Conservation (phyloP, 64 coral and sea anemone genomes). For the Catalaphyllia jardinei region DNA sequence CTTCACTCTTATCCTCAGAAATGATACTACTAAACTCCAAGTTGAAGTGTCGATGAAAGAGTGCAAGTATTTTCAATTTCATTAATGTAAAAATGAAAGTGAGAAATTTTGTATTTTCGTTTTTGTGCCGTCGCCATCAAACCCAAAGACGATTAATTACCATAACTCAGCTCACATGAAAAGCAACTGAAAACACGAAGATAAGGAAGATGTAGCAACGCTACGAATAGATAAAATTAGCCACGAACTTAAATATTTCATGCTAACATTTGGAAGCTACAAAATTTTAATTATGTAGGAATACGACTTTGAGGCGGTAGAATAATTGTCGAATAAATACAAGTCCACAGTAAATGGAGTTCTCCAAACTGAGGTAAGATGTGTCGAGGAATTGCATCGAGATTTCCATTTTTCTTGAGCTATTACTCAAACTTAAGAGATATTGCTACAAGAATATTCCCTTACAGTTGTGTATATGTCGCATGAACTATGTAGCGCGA, state of each 20-base stretch:
- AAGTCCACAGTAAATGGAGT: not conserved
- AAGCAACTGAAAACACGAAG: not conserved
- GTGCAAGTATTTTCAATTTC: not conserved
- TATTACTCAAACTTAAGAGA: not conserved
- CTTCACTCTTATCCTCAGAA: not conserved
- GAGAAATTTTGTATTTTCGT: not conserved
- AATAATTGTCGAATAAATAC: conserved; percentile 24
- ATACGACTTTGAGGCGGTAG: conserved; percentile 19
- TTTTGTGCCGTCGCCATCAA: not conserved
- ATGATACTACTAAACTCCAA: not conserved
- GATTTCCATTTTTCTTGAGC: not conserved
- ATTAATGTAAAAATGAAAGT: not conserved
- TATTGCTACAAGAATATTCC: not conserved
- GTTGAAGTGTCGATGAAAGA: not conserved
- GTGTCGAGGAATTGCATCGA: not conserved
- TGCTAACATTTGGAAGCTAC: conserved; percentile 67
- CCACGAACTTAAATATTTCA: conserved; percentile 76
- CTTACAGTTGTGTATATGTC: not conserved
- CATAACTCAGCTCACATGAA: not conserved
- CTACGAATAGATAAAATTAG: conserved; percentile 57
- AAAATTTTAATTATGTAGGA: conserved; percentile 84
- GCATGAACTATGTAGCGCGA: not conserved
- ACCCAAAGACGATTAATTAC: not conserved
- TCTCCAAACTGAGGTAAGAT: not conserved
- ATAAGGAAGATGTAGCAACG: conserved; percentile 22